Conservation (phyloP, 2,113 vertebrate genomes). For the Uropsilus gracilis region DNA sequence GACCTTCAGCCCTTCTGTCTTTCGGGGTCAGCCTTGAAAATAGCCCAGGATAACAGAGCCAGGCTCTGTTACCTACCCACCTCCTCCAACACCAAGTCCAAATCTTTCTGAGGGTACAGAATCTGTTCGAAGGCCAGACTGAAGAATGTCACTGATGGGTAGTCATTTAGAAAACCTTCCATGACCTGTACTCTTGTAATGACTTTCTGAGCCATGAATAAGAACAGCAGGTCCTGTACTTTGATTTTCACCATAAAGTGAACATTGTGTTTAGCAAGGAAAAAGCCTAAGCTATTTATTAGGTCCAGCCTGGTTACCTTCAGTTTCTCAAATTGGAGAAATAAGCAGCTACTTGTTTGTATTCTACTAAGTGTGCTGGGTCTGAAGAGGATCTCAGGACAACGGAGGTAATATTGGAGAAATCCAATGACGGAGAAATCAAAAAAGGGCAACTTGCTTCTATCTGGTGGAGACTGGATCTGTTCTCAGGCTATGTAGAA, state of each 20-base stretch:
- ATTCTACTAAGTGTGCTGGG: neutral
- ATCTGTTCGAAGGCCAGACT: neutral
- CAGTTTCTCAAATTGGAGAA: neutral
- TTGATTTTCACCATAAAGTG: neutral
- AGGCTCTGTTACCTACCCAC: neutral
- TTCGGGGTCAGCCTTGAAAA: neutral
- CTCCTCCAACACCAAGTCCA: neutral
- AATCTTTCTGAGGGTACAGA: neutral
- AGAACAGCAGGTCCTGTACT: neutral
- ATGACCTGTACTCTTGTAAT: neutral
- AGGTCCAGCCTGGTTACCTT: conserved; percentile 41
- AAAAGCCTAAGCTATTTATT: neutral
- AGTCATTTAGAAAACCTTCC: conserved; percentile 28
- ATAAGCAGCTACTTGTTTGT: neutral
- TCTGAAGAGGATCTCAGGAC: neutral
- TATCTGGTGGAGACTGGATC: neutral
- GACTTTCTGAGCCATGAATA: neutral
- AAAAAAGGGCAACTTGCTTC: conserved; percentile 1
- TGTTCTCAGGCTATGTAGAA: conserved; percentile 23
- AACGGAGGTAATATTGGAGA: neutral
- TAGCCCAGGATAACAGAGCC: neutral
- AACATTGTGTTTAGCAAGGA: neutral
- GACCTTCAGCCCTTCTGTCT: neutral
- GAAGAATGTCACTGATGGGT: neutral
- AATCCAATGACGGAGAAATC: neutral